These are phyloP conservation scores for Alloscopus bannaensis DNA, from an alignment of 2,888 invertebrate genomes.

Conservation along the genomic window DNA sequence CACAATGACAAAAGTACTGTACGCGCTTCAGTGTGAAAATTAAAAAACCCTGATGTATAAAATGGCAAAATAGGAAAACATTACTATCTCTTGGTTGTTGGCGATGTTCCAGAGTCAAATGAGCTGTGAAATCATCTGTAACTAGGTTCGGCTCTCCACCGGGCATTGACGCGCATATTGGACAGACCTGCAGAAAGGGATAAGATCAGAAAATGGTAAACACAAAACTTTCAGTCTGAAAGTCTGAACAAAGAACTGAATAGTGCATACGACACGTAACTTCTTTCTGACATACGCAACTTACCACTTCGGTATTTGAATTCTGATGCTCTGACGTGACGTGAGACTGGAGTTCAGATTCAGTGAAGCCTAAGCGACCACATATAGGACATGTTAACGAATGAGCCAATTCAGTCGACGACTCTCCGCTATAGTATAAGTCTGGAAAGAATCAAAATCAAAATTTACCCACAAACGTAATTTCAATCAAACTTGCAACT, in stretches of 20 bases:
- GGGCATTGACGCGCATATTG: slow-evolving; percentile 96
- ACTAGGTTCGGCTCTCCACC: slow-evolving; percentile 98
- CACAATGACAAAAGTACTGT: slow-evolving; percentile 1
- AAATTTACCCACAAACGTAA: too few relatives aligned
- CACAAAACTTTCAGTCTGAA: too few relatives aligned
- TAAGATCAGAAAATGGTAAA: too few relatives aligned
- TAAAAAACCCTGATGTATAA: slow-evolving; percentile 4
- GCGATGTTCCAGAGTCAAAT: slow-evolving; percentile 95
- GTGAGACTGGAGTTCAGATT: slow-evolving; percentile 92
- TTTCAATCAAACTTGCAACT: too few relatives aligned
- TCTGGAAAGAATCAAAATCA: slow-evolving; percentile 79
- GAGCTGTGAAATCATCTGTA: slow-evolving; percentile 98
- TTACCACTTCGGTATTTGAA: slow-evolving; percentile 90
- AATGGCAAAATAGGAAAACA: slow-evolving; percentile 13
- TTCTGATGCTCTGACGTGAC: slow-evolving; percentile 94
- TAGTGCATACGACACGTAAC: too few relatives aligned
- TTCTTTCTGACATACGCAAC: slow-evolving; percentile 71
- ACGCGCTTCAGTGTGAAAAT: slow-evolving; percentile 8
- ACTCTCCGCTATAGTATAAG: slow-evolving; percentile 96
- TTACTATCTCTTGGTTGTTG: slow-evolving; percentile 83
- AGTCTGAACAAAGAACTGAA: too few relatives aligned
- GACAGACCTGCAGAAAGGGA: slow-evolving; percentile 86
- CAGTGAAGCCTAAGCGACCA: slow-evolving; percentile 96
- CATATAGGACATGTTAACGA: slow-evolving; percentile 99
- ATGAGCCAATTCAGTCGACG: slow-evolving; percentile 92